These are phyloP conservation scores for Misgurnus anguillicaudatus DNA, from an alignment of 2,113 vertebrate genomes.

Conservation along the genomic window DNA sequence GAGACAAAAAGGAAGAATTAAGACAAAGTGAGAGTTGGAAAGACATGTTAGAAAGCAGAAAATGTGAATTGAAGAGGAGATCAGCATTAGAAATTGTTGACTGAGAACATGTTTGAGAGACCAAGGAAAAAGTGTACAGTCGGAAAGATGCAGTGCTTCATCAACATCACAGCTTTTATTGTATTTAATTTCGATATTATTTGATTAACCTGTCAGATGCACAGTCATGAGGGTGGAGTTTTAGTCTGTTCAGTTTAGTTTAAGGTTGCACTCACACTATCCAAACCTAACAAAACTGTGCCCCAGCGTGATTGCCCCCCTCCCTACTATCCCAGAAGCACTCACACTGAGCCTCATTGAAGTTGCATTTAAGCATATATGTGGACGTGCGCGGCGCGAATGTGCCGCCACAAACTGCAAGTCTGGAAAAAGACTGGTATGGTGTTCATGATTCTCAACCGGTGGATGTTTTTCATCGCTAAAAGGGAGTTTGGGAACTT, in stretches of 20 bases:
- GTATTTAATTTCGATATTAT: conserved; percentile 3
- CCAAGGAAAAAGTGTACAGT: conserved; percentile 16
- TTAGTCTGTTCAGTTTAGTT: not conserved
- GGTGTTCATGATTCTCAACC: too few relatives aligned
- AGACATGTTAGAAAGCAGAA: conserved; percentile 16
- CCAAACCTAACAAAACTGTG: not conserved
- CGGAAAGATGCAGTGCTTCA: conserved; percentile 41
- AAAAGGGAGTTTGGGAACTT: too few relatives aligned
- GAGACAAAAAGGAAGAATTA: conserved; percentile 18
- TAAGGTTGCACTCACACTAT: not conserved
- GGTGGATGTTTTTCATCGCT: too few relatives aligned
- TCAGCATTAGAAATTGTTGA: conserved; percentile 22
- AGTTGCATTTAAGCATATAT: too few relatives aligned
- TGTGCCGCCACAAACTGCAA: too few relatives aligned
- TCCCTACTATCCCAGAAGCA: too few relatives aligned
- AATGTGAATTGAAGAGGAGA: conserved; percentile 38
- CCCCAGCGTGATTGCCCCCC: too few relatives aligned
- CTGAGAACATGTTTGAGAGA: conserved; percentile 2
- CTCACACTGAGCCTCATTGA: too few relatives aligned
- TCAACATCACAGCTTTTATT: conserved; percentile 40
- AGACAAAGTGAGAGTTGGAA: conserved; percentile 18
- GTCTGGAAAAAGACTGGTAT: too few relatives aligned
- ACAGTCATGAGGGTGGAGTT: conserved; percentile 17
- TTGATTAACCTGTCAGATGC: conserved; percentile 14
- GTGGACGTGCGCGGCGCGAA: too few relatives aligned